A percentile compares a stretch with the other conserved stretches of the same genome.
Conservation (phyloP, 2,113 vertebrate species). For the Tauraco erythrolophus region DNA sequence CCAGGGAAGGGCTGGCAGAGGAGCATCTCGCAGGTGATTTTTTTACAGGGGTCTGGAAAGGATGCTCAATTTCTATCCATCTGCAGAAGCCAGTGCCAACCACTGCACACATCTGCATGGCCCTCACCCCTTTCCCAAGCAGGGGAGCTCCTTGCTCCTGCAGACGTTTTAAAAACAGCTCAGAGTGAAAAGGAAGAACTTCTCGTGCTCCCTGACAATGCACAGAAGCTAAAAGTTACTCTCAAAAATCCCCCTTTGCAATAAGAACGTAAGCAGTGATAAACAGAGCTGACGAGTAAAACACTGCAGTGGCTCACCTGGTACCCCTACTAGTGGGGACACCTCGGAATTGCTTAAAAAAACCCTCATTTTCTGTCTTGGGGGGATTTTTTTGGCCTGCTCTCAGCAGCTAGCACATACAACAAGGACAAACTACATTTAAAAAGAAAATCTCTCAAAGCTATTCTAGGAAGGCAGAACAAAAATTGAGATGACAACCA, state of each 20-base stretch:
- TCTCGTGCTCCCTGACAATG: neutral
- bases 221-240: neutral
- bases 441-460: neutral
- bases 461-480: neutral
- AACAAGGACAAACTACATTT: neutral
- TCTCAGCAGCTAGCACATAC: neutral
- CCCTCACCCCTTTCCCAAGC: neutral
- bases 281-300: neutral
- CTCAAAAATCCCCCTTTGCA: neutral
- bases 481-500: neutral
- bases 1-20: rapidly evolving
- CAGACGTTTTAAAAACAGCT: neutral
- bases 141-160: neutral
- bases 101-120: neutral
- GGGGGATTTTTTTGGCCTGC: neutral
- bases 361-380: neutral
- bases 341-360: neutral
- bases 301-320: neutral
- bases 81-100: neutral
- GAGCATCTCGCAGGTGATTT: neutral
- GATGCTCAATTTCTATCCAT: neutral
- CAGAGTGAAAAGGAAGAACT: neutral
- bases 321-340: neutral
- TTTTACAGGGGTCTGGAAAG: neutral
- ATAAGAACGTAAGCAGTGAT: neutral